Conservation (phyloP, 2,888 invertebrate species). For the Drosophila lutescens region DNA sequence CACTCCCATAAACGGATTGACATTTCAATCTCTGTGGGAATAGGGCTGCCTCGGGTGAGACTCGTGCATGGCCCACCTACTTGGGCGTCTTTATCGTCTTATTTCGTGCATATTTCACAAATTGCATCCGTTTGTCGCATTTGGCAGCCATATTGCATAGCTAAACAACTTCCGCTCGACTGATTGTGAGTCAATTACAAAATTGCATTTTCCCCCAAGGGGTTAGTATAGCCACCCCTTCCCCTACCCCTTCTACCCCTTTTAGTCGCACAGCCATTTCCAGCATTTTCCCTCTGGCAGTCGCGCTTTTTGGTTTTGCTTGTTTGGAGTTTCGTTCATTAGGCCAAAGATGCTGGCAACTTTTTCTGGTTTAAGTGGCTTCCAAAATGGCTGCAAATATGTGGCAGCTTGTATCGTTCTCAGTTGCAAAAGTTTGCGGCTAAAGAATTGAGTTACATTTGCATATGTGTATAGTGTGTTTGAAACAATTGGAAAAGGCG, state of each 20-base stretch:
- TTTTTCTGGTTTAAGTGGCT: conserved; percentile 26
- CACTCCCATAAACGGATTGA: conserved; percentile 41
- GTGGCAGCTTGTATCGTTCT: conserved; percentile 6
- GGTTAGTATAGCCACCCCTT: not conserved
- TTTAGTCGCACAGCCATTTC: not conserved
- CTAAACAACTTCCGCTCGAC: conserved; percentile 55
- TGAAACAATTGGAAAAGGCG: not conserved
- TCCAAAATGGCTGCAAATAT: conserved; percentile 13
- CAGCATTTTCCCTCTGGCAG: not conserved
- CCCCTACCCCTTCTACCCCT: not conserved
- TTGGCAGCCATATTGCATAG: conserved; percentile 54
- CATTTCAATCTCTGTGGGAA: conserved; percentile 48
- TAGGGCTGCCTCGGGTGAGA: conserved; percentile 10
- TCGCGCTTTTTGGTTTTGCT: conserved; percentile 7
- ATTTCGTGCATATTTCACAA: conserved; percentile 55
- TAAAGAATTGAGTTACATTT: not conserved
- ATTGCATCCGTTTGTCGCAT: conserved; percentile 57
- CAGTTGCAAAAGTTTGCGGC: conserved; percentile 11
- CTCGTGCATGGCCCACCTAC: conserved; percentile 8
- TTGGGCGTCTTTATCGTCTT: conserved; percentile 30
- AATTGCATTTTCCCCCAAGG: conserved; percentile 41
- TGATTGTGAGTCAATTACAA: conserved; percentile 55
- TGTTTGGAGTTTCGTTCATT: conserved; percentile 31
- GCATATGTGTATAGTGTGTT: not conserved
- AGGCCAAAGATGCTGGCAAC: conserved; percentile 31